Percentiles rank a stretch among this genome's conserved stretches.
phyloP scores from a whole-genome alignment of 2,797 vertebrate species.

The Chaenodraco wilsoni region DNA sequence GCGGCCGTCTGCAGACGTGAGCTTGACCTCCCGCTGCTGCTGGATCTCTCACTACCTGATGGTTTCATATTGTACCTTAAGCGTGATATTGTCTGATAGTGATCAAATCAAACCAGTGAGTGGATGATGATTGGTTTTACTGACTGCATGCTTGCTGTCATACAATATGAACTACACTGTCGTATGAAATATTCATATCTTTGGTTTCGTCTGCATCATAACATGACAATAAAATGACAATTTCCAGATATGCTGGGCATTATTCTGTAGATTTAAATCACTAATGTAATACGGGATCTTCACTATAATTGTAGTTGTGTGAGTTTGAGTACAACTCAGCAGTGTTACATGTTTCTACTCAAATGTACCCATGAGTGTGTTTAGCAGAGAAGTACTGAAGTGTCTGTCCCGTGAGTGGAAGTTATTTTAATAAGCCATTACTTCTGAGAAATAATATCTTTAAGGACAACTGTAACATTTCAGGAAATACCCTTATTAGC shows the following conservation, averaged over 20 bases:
- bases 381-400: neutral
- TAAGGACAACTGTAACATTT: conserved; percentile 7
- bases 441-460: conserved; percentile 16
- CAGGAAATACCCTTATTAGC: neutral
- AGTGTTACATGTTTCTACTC: conserved; percentile 15
- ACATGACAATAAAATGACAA: conserved; percentile 9
- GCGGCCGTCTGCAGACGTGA: conserved; percentile 22
- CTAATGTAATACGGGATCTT: neutral
- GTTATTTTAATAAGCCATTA: conserved; percentile 15
- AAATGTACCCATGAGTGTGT: conserved; percentile 7
- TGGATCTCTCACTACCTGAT: conserved; percentile 21
- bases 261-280: neutral
- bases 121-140: conserved; percentile 44
- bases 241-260: neutral
- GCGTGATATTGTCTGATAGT: conserved; percentile 20
- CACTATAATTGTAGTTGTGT: too few relatives aligned
- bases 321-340: too few relatives aligned
- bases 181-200: conserved; percentile 20
- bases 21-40: conserved; percentile 33
- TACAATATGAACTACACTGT: conserved; percentile 29
- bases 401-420: conserved; percentile 17
- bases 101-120: conserved; percentile 29
- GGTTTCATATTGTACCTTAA: conserved; percentile 58
- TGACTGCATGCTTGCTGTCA: conserved; percentile 1
- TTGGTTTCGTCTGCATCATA: neutral